Evolutionary conservation across 2,113 vertebrate species (phyloP).

Genomic region (Corvus hawaiiensis): DNA sequence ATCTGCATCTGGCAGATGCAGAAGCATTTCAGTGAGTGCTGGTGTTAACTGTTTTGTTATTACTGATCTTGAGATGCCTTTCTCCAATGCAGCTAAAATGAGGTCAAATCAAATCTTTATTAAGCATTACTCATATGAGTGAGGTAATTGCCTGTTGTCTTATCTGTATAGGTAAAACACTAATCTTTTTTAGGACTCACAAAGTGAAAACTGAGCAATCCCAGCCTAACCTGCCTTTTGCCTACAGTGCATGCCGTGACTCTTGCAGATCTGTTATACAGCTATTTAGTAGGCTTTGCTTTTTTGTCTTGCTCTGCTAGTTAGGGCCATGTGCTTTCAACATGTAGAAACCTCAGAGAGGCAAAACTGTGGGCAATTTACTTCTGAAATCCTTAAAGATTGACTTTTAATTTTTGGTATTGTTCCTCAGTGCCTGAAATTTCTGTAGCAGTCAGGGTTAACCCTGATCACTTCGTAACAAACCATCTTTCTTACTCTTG

Average conservation of each 20-base stretch:
- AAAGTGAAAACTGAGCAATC: neutral
- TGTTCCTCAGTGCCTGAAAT: neutral
- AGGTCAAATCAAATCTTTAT: neutral
- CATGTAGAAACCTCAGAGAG: neutral
- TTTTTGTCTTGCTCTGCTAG: neutral
- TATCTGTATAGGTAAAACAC: neutral
- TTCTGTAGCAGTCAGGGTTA: neutral
- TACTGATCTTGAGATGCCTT: neutral
- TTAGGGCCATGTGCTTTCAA: neutral
- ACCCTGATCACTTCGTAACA: neutral
- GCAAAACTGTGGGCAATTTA: neutral
- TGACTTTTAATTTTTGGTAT: neutral
- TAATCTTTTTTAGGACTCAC: neutral
- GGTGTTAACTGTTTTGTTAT: conserved; percentile 13
- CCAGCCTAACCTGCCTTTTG: neutral
- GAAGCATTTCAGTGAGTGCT: neutral
- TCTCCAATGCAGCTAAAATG: neutral
- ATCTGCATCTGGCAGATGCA: neutral
- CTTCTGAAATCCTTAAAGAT: neutral
- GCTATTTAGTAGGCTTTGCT: neutral
- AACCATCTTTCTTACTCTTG: neutral
- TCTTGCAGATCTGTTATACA: neutral
- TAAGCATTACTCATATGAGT: neutral
- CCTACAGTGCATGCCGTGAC: neutral
- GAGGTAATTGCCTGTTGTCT: neutral